phyloP scores from a whole-genome alignment of 2,888 invertebrate species.

The Apamea crenata region DNA sequence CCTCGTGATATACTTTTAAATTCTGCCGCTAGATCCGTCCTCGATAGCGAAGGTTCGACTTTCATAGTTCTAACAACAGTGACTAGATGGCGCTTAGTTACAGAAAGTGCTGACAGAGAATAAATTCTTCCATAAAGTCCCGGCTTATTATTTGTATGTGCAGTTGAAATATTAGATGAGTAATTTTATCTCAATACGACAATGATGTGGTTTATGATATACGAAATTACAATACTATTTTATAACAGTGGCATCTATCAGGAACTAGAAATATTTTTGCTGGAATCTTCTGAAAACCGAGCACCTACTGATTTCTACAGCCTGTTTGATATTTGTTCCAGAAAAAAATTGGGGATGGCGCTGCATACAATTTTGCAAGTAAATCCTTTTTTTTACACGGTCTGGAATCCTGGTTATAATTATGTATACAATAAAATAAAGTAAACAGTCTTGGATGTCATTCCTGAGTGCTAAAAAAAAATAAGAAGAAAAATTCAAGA shows the following conservation, averaged over 20 bases:
- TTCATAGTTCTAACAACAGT: not conserved
- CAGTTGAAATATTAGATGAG: not conserved
- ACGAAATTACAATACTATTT: not conserved
- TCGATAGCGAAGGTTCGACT: not conserved
- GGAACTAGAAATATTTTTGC: not conserved
- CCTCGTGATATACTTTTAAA: not conserved
- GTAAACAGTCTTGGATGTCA: no score
- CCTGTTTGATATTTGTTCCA: not conserved
- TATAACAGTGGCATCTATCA: not conserved
- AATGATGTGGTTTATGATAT: no score
- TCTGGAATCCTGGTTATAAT: not conserved
- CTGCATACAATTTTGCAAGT: not conserved
- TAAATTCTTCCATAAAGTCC: no score
- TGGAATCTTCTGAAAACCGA: not conserved
- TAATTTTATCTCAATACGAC: no score
- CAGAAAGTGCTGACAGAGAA: not conserved
- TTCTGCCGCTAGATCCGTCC: conserved; percentile 8
- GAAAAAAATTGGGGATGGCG: conserved; percentile 6
- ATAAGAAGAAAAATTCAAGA: not conserved
- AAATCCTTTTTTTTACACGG: not conserved
- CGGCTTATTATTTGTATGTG: not conserved
- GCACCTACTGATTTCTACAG: no score
- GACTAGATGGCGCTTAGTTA: conserved; percentile 11
- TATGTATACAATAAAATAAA: not conserved
- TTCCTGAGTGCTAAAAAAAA: not conserved